Percentiles rank a stretch among this genome's conserved stretches.
Conservation (phyloP, 2,113 vertebrate genomes). For the Siniperca knerii region DNA sequence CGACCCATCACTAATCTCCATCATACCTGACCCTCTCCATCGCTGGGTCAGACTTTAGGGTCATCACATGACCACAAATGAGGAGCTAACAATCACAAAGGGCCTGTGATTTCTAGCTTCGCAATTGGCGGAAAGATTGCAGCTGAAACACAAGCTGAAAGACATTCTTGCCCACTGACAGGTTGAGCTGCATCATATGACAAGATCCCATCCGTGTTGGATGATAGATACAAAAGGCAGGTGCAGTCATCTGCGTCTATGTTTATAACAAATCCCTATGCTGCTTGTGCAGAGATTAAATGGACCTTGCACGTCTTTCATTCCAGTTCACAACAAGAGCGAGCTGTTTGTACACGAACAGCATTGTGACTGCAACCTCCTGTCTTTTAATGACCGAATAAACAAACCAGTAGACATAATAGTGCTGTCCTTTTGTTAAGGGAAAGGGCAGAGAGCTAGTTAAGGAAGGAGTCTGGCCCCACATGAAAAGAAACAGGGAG, state of each 20-base stretch:
- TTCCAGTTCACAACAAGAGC: conserved; percentile 5
- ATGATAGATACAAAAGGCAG: conserved; percentile 32
- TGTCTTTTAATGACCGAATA: conserved; percentile 72
- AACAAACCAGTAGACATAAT: conserved; percentile 76
- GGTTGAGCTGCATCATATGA: conserved; percentile 53
- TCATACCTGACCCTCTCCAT: conserved; percentile 64
- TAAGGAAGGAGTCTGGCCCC: conserved; percentile 64
- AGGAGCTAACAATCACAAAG: conserved; percentile 49
- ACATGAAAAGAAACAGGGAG: conserved; percentile 73
- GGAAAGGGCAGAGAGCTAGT: conserved; percentile 76
- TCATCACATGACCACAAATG: conserved; percentile 67
- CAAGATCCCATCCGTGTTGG: conserved; percentile 1
- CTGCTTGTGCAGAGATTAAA: conserved; percentile 45
- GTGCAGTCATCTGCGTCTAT: conserved; percentile 27
- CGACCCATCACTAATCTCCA: conserved; percentile 68
- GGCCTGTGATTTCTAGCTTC: conserved; percentile 31
- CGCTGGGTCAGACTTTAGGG: conserved; percentile 53
- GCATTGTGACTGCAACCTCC: conserved; percentile 48
- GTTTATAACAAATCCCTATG: conserved; percentile 32
- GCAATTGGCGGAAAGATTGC: conserved; percentile 7
- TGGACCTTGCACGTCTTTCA: conserved; percentile 35
- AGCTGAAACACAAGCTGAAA: background rate
- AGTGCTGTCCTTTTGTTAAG: conserved; percentile 63
- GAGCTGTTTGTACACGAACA: conserved; percentile 57
- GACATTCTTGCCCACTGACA: conserved; percentile 6